Base-by-base conservation (phyloP, 2,113 vertebrate species). In the Reinhardtius hippoglossoides region DNA sequence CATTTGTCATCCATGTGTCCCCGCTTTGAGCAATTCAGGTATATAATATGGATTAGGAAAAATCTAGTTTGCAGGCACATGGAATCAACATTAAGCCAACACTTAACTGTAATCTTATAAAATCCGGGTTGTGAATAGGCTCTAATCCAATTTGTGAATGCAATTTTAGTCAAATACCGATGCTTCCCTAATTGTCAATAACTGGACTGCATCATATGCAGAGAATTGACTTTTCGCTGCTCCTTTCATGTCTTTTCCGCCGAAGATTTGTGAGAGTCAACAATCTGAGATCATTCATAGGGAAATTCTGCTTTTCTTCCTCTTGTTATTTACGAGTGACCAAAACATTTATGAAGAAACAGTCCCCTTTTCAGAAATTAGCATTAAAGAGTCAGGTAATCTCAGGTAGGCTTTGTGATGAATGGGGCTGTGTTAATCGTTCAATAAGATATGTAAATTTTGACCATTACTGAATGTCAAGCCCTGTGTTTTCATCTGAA, bases 391-490 rank as follows among this genome's bases (percentile, higher is more conserved):
- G 84, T 88, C 56, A 75, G 50, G 56, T 76, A 2, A 84, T 90
- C 87, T 82, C 75, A 78, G 87, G 86, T 40, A 50, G 67, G 50
- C 65, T 86, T 89, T 80, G 40, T 77, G 56, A 56, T 80, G 35
- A 85, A 86, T 52, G 42, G 80, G 54, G 50, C 27, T 44, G 23
- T 74, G 84, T 80, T 84, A 85, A 77, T 82, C 71, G 70, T 74
- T 74, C 67, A 76, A 83, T 89, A 71, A 78, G 80, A 92, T 86
- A 93, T 95, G 92, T 73, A 90, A 92, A 94, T 91, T 71, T 72
- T 92, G 92, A 92, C 90, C 90, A 76, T 92, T 92, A 64, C 66
- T 78, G 87, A 94, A 95, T 94, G 93, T 88, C 92, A 94, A 66
- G 62, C 44, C 52, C 21, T 63, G 42, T 58, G 52, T 75, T 71